Conservation (phyloP, 2,113 vertebrate genomes). For the Anolis sagrei region DNA sequence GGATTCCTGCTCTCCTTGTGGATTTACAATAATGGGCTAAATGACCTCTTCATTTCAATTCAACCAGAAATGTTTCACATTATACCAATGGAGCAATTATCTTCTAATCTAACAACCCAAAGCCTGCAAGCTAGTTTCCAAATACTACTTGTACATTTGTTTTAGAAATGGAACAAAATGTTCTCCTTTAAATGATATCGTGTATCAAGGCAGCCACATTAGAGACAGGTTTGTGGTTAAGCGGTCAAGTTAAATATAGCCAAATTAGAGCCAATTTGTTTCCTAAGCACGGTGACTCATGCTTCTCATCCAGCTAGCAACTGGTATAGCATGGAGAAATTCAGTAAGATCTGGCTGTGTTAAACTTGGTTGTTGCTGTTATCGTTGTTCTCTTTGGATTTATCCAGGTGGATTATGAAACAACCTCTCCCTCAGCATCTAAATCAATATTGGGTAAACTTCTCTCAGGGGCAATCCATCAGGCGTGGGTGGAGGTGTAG, state of each 20-base stretch:
- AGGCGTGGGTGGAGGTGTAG: no score
- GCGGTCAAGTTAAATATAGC: conserved; percentile 20
- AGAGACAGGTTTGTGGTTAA: conserved; percentile 12
- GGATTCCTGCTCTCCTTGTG: background rate
- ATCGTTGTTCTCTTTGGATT: background rate
- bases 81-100: background rate
- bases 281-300: background rate
- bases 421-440: background rate
- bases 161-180: conserved; percentile 16
- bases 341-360: background rate
- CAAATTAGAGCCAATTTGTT: conserved; percentile 23
- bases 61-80: background rate
- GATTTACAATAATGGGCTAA: background rate
- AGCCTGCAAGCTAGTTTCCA: background rate
- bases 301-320: background rate
- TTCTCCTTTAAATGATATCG: background rate
- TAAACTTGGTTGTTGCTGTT: conserved; percentile 1
- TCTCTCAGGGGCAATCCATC: background rate
- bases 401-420: background rate
- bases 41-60: background rate
- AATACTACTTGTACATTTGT: background rate
- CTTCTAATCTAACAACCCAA: background rate
- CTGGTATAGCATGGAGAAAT: background rate
- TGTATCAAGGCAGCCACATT: conserved; percentile 17
- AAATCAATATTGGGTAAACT: background rate